These are phyloP conservation scores for Ptychobarbus kaznakovi DNA, from an alignment of 2,797 vertebrate species.

Conservation along the genomic window DNA sequence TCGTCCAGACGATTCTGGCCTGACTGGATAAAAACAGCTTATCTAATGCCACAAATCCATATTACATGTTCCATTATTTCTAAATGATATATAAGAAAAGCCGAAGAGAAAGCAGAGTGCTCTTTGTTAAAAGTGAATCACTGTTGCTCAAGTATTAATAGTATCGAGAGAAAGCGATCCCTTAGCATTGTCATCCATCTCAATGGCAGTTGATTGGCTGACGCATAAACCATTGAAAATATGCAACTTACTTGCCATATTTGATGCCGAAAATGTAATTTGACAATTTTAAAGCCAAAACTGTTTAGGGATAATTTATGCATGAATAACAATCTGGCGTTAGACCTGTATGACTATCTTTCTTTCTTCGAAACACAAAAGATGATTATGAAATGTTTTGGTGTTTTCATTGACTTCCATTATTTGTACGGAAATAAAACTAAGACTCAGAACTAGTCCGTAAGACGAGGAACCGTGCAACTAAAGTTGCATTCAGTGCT, in stretches of 20 bases:
- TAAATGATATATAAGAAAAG: not conserved
- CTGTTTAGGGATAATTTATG: not conserved
- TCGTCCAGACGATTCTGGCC: conserved; percentile 45
- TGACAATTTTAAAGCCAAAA: not conserved
- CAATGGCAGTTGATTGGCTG: not conserved
- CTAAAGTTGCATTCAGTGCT: not conserved
- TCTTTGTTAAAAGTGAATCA: not conserved
- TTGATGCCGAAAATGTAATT: not conserved
- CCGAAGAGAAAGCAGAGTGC: not conserved
- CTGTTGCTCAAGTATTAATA: not conserved
- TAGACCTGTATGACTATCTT: not conserved
- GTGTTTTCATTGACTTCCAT: not conserved
- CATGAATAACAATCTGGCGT: not conserved
- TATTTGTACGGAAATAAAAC: not conserved
- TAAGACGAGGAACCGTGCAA: not conserved
- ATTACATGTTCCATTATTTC: not conserved
- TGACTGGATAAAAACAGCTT: not conserved
- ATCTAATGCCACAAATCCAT: not conserved
- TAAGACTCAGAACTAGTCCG: no score
- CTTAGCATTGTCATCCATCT: not conserved
- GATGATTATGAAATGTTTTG: not conserved
- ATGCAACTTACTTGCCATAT: not conserved
- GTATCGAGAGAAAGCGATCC: not conserved
- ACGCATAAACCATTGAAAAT: not conserved
- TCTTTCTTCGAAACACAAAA: not conserved